These are phyloP conservation scores for Salvelinus fontinalis DNA, from an alignment of 2,113 vertebrate genomes.

Conservation along the genomic window DNA sequence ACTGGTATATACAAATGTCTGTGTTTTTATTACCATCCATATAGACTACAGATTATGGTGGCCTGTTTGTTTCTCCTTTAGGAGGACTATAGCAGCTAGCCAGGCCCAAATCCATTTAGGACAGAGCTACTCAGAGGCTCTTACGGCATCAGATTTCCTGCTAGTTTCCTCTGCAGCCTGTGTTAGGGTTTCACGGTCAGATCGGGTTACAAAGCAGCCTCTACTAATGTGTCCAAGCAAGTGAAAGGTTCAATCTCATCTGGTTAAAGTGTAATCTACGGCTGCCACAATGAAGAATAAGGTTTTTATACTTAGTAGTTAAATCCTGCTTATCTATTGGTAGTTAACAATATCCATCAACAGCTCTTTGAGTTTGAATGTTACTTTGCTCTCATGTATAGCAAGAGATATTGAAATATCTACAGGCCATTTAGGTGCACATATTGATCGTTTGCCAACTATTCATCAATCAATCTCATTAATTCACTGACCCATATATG, in stretches of 20 bases:
- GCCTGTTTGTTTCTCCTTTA: not conserved
- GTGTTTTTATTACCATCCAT: not conserved
- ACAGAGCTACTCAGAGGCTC: slow-evolving; percentile 47
- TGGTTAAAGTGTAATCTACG: slow-evolving; percentile 25
- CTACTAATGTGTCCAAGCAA: slow-evolving; percentile 42
- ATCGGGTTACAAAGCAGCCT: slow-evolving; percentile 60
- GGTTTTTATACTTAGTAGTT: not conserved
- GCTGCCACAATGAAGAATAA: not conserved
- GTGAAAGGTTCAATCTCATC: slow-evolving; percentile 42
- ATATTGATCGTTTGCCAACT: not conserved
- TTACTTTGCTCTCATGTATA: not conserved
- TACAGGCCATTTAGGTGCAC: not conserved
- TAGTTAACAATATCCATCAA: slow-evolving; percentile 10
- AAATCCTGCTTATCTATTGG: not conserved
- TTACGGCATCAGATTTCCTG: slow-evolving; percentile 65
- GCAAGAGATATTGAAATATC: not conserved
- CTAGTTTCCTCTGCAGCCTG: slow-evolving; percentile 54
- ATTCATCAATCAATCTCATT: not conserved
- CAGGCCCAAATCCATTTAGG: slow-evolving; percentile 56
- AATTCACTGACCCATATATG: not conserved
- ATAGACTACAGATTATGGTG: not conserved
- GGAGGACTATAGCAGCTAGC: slow-evolving; percentile 11
- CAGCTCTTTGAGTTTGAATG: not conserved
- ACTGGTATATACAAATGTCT: not conserved
- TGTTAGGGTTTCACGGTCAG: slow-evolving; percentile 64